Evolutionary conservation across 1,140 invertebrate species (phyloP), one percentile per base, ranked within the genome.

Genomic region (Cepaea nemoralis): DNA sequence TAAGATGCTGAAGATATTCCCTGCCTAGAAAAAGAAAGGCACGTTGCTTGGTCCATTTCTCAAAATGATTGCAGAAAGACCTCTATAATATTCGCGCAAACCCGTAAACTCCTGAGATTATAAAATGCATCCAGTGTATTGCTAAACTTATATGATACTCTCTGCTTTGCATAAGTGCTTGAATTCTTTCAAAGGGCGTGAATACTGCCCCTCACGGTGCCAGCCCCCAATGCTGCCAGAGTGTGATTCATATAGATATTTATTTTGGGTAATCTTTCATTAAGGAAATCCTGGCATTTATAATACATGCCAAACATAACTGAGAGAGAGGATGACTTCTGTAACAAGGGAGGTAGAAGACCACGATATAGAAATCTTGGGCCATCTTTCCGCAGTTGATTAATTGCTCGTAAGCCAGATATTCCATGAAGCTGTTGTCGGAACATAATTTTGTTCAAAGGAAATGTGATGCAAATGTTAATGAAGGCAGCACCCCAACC

Each of bases 261-360:
- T 63, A 81, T 42, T 63, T 48, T 42, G 19, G 87, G 83, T 82
- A 84, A 83, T 10, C 84, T n/a, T 67, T 86, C 80, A 31, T 94
- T 89, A 31, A 98, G 88, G 45, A 94, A 93, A 81, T 93, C 92
- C 80, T 94, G 93, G 77, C 95, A 96, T 84, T 96, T 94, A 90
- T 98, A 96, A 88, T 98, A 99, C 24, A 97, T 94, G 6, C 93
- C 98, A 93, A 99, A 99, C 98, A 99, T 99, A 24, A 99, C 93
- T 22, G 98, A 97, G 86, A 97, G 93, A 0, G 96, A 97, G 1
- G 97, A 90, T 14, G 97, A 96, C 91, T 99, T 98, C 92, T 99
- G 97, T 84, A 97, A 94, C 35, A 99, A 91, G 0, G 98, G 98
- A 14, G 98, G 97, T 24, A 99, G 91, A 87, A 99, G 95, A 6